Evolutionary conservation across 2,797 vertebrate genomes (phyloP), one percentile per base, ranked within the genome.

Genomic region (Sus cebifrons): DNA sequence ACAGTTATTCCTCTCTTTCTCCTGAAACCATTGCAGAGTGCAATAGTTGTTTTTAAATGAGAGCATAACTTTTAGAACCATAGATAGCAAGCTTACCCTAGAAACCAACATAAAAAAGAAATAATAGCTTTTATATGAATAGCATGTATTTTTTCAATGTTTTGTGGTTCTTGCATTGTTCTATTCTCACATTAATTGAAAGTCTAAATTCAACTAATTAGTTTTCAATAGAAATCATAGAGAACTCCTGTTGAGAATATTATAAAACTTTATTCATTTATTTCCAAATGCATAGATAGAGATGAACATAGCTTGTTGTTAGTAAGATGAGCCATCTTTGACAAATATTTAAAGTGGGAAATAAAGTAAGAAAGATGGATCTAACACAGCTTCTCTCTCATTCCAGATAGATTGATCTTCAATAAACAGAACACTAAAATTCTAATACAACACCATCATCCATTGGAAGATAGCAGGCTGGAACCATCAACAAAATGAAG

Each of bases 101-200:
- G 75, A 94, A 96, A 89, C 14, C 44, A 86, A 84, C 23, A 93
- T 94, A 36, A 97, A 95, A 93, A 65, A 65, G 18, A 89, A 85
- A 84, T 82, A 92, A 94, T 95, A 93, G 71, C 78, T 71, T 87
- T 93, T 93, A 25, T 68, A 77, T 29, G 73, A 40, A 67, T 0
- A 1, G 52, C 23, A 12, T 74, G 8, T 18, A 17, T 97, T 91
- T 67, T 6, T 5, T 1, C 14, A 90, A 67, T 91, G 77, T 86
- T 96, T 68, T 67, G 85, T 97, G n/a, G 60, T 29, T 97, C 89
- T 62, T 92, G 9, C 5, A 17, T 68, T 64, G 54, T 52, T 81
- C 68, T 96, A 10, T 85, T 96, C 73, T 81, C 58, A 3, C 27
- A 93, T 71, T 96, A 97, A 97, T 89, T 95, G 94, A 96, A 98